phyloP scores from a whole-genome alignment of 2,113 vertebrate genomes.

The Pungitius pungitius region DNA sequence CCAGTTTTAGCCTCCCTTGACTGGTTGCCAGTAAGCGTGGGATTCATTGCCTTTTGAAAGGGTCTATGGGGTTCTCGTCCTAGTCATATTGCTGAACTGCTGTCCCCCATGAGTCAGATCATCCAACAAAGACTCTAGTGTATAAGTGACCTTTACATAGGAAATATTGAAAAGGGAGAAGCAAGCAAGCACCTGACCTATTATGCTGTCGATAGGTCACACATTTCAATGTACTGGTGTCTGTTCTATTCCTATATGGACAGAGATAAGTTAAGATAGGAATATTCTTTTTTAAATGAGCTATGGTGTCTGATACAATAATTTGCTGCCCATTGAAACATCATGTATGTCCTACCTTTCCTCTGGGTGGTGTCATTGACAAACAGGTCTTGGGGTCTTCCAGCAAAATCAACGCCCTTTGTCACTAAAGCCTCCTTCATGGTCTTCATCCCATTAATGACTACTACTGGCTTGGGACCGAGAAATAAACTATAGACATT shows the following conservation, averaged over 20 bases:
- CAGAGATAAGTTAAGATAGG: too few relatives aligned
- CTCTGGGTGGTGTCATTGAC: conserved; percentile 28
- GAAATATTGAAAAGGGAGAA: too few relatives aligned
- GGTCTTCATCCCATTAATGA: conserved; percentile 65
- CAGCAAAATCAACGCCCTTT: conserved; percentile 71
- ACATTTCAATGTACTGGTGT: neutral
- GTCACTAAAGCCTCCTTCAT: conserved; percentile 74
- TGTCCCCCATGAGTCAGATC: neutral
- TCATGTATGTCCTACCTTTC: conserved; percentile 53
- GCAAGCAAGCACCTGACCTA: too few relatives aligned
- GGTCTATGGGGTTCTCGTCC: neutral
- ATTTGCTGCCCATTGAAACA: neutral
- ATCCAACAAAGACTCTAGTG: neutral
- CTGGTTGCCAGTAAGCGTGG: neutral
- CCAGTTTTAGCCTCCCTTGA: neutral
- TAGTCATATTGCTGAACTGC: neutral
- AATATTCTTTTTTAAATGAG: neutral
- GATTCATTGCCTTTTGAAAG: neutral
- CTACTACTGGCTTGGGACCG: conserved; percentile 63
- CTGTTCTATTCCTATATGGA: neutral
- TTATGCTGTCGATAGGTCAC: neutral
- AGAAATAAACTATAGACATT: conserved; percentile 74
- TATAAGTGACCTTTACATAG: too few relatives aligned
- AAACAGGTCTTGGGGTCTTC: conserved; percentile 72
- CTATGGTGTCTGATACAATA: neutral